Evolutionary conservation across 2,113 vertebrate species (phyloP).

Genomic region (Ageneiosus marmoratus): DNA sequence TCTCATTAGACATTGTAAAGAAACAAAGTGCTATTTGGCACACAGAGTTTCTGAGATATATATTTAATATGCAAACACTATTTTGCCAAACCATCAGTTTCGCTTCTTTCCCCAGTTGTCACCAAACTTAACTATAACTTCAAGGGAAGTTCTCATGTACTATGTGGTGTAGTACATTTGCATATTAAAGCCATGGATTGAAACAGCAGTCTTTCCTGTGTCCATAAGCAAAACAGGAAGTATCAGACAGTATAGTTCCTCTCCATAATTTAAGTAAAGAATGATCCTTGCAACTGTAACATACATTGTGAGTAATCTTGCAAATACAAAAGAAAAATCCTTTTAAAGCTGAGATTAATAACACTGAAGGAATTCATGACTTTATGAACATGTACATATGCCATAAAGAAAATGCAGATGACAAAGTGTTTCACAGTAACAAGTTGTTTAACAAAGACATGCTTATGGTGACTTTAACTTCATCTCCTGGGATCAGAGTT

Average conservation of each 20-base stretch:
- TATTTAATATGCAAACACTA: background rate
- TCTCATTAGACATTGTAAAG: background rate
- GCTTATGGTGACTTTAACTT: constrained; percentile 13
- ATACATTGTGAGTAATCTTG: background rate
- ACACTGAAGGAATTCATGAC: background rate
- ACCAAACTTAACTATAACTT: background rate
- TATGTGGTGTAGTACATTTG: background rate
- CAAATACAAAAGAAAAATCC: background rate
- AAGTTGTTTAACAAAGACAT: constrained; percentile 17
- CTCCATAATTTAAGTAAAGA: constrained; percentile 13
- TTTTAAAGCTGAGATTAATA: background rate
- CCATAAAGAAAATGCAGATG: background rate
- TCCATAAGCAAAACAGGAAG: constrained; percentile 44
- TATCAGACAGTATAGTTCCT: constrained; percentile 38
- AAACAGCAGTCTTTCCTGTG: constrained; percentile 15
- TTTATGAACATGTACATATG: background rate
- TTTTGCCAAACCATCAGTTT: background rate
- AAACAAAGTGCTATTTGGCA: background rate
- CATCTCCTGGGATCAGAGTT: constrained; percentile 2
- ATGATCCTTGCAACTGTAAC: background rate
- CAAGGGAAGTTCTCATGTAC: background rate
- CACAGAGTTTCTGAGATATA: background rate
- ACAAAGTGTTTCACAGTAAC: constrained; percentile 14
- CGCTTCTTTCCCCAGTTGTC: background rate
- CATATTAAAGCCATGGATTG: constrained; percentile 1